Base-by-base conservation (phyloP, 2,797 vertebrate species). In the Alcedo atthis region DNA sequence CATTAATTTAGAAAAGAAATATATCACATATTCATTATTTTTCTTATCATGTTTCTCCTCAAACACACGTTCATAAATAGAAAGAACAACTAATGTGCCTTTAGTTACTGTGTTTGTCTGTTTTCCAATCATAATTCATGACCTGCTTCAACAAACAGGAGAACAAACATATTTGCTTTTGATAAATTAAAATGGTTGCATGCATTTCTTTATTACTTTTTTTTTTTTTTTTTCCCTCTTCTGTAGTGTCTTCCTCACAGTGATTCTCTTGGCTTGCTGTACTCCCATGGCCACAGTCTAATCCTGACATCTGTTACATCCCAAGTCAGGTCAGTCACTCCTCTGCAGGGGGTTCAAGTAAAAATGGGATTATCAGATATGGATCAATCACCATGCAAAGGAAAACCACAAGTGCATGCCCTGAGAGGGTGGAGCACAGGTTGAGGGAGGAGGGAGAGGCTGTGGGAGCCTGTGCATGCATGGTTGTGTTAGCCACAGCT, bases 81-180 rank as follows among this genome's bases (percentile, higher is more conserved):
- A 89, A 93, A 67, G 66, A 91, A 86, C 68, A 91, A 51, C 49
- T 79, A 85, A 87, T 78, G 35, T 69, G 69, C 59, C 66, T 95
- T 91, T 89, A 93, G 82, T 83, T 92, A 87, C 89, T 74, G 57
- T 55, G 73, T 82, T 87, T 93, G 69, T 85, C 93, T 94, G 80
- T 81, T 93, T 94, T 86, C 85, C 74, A 86, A 69, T 69, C 81
- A 48, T 73, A 93, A 93, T 79, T 91, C 93, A 93, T 33, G 63
- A 75, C 42, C 55, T 92, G 87, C 83, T 94, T 81, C 90, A 92
- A 64, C 61, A 90, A 94, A 66, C 85, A 90, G 87, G 63, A 84
- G 82, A 93, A 84, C 73, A 91, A 96, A 93, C 40, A 79, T 86
- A 84, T 94, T 85, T 84, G 67, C 15, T 91, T 90, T 77, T 88